Conservation (phyloP, 1,140 invertebrate species). For the Leguminivora glycinivorella region DNA sequence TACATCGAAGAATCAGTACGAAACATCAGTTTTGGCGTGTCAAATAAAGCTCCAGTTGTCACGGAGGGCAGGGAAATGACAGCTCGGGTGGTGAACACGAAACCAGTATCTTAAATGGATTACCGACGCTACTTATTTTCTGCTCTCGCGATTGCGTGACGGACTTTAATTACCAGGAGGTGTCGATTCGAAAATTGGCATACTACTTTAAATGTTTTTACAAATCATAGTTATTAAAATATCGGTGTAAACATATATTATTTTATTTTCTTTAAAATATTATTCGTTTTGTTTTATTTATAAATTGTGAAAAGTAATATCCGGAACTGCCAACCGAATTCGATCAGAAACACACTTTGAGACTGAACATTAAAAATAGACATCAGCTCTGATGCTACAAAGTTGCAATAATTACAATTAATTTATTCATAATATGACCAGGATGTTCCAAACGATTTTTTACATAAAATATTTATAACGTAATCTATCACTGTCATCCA, state of each 20-base stretch:
- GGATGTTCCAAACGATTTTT: background rate
- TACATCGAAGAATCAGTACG: too few relatives aligned
- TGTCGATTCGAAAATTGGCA: constrained; percentile 71
- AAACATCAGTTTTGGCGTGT: too few relatives aligned
- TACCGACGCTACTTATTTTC: constrained; percentile 56
- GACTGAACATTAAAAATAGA: too few relatives aligned
- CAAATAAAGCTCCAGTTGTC: too few relatives aligned
- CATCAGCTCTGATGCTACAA: background rate
- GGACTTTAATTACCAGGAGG: constrained; percentile 68
- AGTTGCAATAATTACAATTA: background rate
- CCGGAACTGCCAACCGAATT: too few relatives aligned
- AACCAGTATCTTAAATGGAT: constrained; percentile 69
- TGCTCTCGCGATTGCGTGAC: constrained; percentile 65
- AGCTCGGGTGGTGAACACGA: constrained; percentile 42
- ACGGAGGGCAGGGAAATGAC: constrained; percentile 51
- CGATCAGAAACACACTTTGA: too few relatives aligned
- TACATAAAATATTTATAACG: background rate
- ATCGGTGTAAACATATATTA: constrained; percentile 32
- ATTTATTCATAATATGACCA: constrained; percentile 4
- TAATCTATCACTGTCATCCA: constrained; percentile 21
- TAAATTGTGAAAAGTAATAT: background rate
- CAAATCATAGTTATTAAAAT: constrained; percentile 61
- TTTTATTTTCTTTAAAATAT: constrained; percentile 12
- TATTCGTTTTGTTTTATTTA: background rate
- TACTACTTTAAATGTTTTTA: constrained; percentile 56